phyloP scores from a whole-genome alignment of 1,140 invertebrate species.

The Monomorium pharaonis region DNA sequence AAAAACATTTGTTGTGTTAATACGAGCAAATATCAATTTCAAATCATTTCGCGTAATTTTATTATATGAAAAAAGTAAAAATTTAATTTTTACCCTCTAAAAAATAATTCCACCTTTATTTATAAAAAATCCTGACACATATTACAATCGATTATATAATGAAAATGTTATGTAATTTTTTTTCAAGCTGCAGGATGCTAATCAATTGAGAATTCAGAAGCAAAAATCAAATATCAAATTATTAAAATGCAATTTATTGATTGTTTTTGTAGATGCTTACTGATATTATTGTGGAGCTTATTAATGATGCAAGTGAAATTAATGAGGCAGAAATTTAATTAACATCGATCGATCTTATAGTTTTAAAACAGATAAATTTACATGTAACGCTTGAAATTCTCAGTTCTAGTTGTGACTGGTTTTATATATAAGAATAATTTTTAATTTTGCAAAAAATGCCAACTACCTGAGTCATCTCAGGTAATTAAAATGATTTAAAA shows the following conservation, averaged over 20 bases:
- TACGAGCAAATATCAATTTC: background rate
- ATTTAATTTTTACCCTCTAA: no score
- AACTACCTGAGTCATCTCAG: background rate
- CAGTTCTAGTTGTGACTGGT: no score
- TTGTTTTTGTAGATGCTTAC: constrained; percentile 19
- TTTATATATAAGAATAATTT: background rate
- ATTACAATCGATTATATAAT: background rate
- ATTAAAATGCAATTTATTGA: constrained; percentile 23
- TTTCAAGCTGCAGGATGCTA: background rate
- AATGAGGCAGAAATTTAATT: constrained; percentile 25
- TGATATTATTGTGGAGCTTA: background rate
- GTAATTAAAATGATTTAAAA: background rate
- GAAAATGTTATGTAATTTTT: background rate
- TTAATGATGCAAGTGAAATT: background rate
- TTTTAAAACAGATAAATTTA: constrained; percentile 19
- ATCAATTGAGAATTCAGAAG: background rate
- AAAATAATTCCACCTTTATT: background rate
- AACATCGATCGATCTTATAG: constrained; percentile 1
- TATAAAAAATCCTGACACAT: constrained; percentile 2
- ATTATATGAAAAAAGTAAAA: constrained; percentile 5
- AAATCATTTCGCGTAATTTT: background rate
- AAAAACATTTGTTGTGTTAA: background rate
- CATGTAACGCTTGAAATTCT: background rate
- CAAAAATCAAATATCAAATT: constrained; percentile 20
- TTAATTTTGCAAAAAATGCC: background rate